These are phyloP conservation scores for Alouatta palliata DNA, from an alignment of 2,113 vertebrate genomes.

Conservation along the genomic window DNA sequence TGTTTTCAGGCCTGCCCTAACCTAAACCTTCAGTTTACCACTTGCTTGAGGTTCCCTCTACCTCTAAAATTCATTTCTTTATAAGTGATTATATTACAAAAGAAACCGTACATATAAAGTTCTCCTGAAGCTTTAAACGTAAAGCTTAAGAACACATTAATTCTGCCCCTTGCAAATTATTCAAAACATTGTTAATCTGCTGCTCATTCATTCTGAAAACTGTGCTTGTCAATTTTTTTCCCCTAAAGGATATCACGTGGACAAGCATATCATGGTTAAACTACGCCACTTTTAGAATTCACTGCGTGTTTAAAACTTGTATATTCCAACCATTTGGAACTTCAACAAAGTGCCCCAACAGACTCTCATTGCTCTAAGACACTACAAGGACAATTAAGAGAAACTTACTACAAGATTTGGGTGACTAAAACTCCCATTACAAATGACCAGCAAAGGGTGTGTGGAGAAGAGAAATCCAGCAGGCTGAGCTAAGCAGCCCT, in stretches of 20 bases:
- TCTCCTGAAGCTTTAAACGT: neutral
- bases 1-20: neutral
- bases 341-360: neutral
- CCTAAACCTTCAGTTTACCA: neutral
- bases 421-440: neutral
- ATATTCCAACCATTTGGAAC: neutral
- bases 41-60: neutral
- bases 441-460: neutral
- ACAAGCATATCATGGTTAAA: neutral
- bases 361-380: neutral
- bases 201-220: slow-evolving; percentile 16
- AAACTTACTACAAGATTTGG: neutral
- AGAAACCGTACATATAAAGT: neutral
- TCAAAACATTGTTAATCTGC: neutral
- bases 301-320: neutral
- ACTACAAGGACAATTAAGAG: neutral
- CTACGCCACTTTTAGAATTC: neutral
- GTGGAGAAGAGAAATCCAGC: neutral
- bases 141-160: neutral
- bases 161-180: neutral
- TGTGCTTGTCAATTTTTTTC: neutral
- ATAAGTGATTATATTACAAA: neutral
- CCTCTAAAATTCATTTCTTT: neutral
- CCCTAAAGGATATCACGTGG: neutral
- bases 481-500: accelerated